Evolutionary conservation across 2,888 invertebrate genomes (phyloP).

Genomic region (Eupelmus urozonus): DNA sequence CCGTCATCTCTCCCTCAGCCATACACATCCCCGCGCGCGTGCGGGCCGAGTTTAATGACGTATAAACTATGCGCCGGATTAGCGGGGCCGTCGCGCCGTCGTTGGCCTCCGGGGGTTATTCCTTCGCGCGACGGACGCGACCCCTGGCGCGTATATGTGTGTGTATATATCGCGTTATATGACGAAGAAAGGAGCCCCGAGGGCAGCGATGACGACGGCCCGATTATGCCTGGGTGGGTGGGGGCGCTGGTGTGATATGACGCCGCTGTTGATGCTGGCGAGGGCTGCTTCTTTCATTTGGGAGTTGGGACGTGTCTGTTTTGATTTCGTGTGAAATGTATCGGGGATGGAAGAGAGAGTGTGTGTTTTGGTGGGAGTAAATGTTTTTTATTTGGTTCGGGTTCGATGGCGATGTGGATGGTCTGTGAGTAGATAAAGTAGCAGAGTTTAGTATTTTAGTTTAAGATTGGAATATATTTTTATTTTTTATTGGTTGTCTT

Average conservation of each 20-base stretch:
- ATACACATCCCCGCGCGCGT: slow-evolving; percentile 27
- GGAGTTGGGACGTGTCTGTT: not conserved
- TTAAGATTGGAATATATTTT: too few species aligned
- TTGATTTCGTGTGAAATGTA: not conserved
- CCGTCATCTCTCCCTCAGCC: slow-evolving; percentile 1
- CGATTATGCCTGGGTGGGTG: slow-evolving; percentile 33
- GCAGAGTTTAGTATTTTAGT: too few species aligned
- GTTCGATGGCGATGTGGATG: too few species aligned
- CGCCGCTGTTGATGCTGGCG: not conserved
- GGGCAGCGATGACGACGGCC: slow-evolving; percentile 33
- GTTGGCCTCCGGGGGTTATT: slow-evolving; percentile 55
- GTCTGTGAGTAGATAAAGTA: too few species aligned
- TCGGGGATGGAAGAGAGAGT: too few species aligned
- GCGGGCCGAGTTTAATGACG: slow-evolving; percentile 74
- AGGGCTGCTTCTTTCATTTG: slow-evolving; percentile 25
- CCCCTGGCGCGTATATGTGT: not conserved
- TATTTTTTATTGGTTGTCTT: too few species aligned
- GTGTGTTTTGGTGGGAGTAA: too few species aligned
- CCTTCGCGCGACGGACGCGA: slow-evolving; percentile 46
- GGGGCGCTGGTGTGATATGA: not conserved
- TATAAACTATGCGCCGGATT: slow-evolving; percentile 77
- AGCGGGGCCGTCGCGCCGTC: slow-evolving; percentile 63
- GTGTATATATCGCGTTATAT: slow-evolving; percentile 25
- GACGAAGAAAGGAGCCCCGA: slow-evolving; percentile 38
- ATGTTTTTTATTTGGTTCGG: too few species aligned